These are phyloP conservation scores for Alces alces DNA, from an alignment of 2,113 vertebrate genomes.

Conservation along the genomic window DNA sequence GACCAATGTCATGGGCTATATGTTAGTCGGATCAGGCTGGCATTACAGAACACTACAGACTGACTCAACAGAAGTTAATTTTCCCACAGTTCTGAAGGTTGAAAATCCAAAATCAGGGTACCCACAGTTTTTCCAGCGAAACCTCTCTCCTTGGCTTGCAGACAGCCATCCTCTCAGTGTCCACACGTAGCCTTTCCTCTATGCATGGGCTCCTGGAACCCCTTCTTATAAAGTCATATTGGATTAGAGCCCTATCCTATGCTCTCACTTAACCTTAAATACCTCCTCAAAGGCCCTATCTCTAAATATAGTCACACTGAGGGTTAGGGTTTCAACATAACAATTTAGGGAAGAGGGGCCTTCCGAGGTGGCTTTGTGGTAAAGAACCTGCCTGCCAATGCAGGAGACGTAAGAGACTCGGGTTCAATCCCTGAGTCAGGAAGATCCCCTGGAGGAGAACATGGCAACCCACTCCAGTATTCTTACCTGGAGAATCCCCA, in stretches of 20 bases:
- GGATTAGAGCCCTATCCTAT: background rate
- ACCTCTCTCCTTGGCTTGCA: background rate
- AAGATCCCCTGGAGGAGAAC: background rate
- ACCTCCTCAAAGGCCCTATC: background rate
- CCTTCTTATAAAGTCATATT: background rate
- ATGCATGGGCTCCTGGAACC: background rate
- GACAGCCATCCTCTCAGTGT: rapidly evolving
- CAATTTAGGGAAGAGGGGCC: no score
- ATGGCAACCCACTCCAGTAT: background rate
- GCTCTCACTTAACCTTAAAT: background rate
- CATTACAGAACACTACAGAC: background rate
- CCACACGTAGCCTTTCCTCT: background rate
- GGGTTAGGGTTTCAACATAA: background rate
- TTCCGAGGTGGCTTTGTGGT: background rate
- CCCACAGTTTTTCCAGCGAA: background rate
- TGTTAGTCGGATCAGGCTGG: background rate
- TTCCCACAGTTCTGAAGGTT: background rate
- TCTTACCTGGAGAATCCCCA: background rate
- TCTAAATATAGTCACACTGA: background rate
- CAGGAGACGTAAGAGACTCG: background rate
- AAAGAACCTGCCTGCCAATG: background rate
- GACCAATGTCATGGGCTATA: background rate
- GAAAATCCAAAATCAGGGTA: background rate
- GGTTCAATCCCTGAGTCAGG: background rate
- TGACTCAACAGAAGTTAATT: background rate